Evolutionary conservation across 2,113 vertebrate species (phyloP).

Genomic region (Phalacrocorax brasilianus): DNA sequence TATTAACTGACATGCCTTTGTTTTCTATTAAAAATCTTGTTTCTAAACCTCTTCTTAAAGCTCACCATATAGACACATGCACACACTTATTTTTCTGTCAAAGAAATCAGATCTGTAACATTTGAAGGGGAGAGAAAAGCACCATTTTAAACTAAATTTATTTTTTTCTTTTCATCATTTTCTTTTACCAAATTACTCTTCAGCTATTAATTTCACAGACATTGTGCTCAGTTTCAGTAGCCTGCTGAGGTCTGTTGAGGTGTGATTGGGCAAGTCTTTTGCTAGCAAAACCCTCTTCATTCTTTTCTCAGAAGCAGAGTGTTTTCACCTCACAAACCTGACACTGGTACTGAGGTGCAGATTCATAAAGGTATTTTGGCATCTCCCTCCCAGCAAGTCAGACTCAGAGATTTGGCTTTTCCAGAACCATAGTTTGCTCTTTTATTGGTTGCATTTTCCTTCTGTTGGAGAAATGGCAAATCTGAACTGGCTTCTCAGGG

Average conservation of each 20-base stretch:
- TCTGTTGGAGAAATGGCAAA: background rate
- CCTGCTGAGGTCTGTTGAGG: conserved; percentile 20
- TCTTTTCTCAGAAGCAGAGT: background rate
- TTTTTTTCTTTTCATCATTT: conserved; percentile 55
- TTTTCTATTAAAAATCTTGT: conserved; percentile 53
- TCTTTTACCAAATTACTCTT: conserved; percentile 22
- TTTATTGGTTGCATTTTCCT: conserved; percentile 37
- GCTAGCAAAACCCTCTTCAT: background rate
- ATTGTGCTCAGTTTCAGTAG: conserved; percentile 43
- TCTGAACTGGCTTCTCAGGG: background rate
- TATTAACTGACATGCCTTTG: conserved; percentile 60
- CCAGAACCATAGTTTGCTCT: background rate
- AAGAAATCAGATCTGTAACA: conserved; percentile 11
- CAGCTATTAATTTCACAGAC: conserved; percentile 12
- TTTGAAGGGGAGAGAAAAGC: conserved; percentile 59
- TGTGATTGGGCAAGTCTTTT: conserved; percentile 1
- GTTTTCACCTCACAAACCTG: conserved; percentile 33
- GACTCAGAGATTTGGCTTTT: conserved; percentile 1
- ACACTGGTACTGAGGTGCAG: background rate
- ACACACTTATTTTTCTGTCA: conserved; percentile 48
- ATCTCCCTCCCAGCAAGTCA: background rate
- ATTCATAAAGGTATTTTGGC: conserved; percentile 55
- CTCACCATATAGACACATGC: background rate
- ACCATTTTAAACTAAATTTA: background rate
- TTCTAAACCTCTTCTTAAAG: conserved; percentile 50